These are phyloP conservation scores for Drosophila imparisetae DNA, from an alignment of 2,888 invertebrate species.

Conservation along the genomic window DNA sequence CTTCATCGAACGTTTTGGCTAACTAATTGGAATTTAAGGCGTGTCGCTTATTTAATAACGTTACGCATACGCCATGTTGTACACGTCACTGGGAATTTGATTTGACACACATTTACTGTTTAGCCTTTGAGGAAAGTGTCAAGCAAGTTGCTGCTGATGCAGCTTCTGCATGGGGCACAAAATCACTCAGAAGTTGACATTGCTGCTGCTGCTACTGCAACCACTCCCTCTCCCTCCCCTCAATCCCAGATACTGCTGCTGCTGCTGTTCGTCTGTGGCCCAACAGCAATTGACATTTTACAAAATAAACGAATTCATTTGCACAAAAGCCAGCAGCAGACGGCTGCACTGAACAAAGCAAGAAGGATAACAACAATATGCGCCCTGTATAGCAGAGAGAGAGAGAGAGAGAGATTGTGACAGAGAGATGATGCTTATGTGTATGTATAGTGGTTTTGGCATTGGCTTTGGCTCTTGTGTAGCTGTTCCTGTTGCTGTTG, in stretches of 20 bases:
- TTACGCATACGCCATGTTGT: slow-evolving; percentile 66
- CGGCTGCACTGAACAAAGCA: slow-evolving; percentile 26
- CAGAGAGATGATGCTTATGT: slow-evolving; percentile 4
- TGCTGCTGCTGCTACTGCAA: slow-evolving; percentile 24
- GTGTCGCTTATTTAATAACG: slow-evolving; percentile 26
- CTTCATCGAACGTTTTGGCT: slow-evolving; percentile 4
- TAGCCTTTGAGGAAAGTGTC: slow-evolving; percentile 64
- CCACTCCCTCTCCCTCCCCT: not conserved
- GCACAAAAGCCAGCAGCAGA: slow-evolving; percentile 65
- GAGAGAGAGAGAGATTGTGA: not conserved
- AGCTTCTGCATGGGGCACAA: slow-evolving; percentile 50
- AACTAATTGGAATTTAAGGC: slow-evolving; percentile 28
- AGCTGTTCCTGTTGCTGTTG: slow-evolving; percentile 3
- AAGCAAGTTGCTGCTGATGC: slow-evolving; percentile 49
- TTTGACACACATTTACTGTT: slow-evolving; percentile 39
- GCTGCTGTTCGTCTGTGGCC: slow-evolving; percentile 34
- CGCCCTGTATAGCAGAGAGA: slow-evolving; percentile 8
- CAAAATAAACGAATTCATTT: slow-evolving; percentile 81
- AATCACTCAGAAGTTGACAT: slow-evolving; percentile 46
- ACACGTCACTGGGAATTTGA: slow-evolving; percentile 62
- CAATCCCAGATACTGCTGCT: slow-evolving; percentile 3
- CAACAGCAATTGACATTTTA: slow-evolving; percentile 78
- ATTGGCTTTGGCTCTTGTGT: slow-evolving; percentile 38
- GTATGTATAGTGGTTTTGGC: slow-evolving; percentile 57
- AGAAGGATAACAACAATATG: slow-evolving; percentile 29